phyloP scores from a whole-genome alignment of 2,113 vertebrate species.

The Phodopus roborovskii region DNA sequence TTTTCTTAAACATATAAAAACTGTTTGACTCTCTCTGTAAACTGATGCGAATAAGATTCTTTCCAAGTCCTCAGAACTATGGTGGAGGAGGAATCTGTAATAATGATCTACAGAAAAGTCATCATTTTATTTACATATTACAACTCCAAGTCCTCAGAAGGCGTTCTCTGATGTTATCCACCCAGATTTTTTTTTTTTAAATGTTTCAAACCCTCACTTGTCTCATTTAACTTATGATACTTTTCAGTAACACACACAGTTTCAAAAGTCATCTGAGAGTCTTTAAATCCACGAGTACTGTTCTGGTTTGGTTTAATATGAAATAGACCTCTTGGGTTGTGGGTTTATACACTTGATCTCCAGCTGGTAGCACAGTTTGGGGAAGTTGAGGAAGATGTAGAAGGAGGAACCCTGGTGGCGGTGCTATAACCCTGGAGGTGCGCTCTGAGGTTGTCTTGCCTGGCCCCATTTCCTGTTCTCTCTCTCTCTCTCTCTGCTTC shows the following conservation, averaged over 20 bases:
- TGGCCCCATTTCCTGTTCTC: too few relatives aligned
- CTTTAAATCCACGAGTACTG: not conserved
- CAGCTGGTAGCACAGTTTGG: not conserved
- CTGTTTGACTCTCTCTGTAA: slow-evolving; percentile 69
- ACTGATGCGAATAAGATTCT: slow-evolving; percentile 60
- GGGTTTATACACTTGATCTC: not conserved
- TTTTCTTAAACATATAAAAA: slow-evolving; percentile 78
- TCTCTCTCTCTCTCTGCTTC: too few relatives aligned
- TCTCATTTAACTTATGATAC: not conserved
- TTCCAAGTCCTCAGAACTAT: slow-evolving; percentile 74
- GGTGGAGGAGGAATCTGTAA: not conserved
- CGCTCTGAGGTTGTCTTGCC: not conserved
- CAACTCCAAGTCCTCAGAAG: slow-evolving; percentile 20
- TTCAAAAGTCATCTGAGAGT: not conserved
- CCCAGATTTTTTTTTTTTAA: not conserved
- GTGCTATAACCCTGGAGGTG: too few relatives aligned
- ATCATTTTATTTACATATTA: slow-evolving; percentile 48
- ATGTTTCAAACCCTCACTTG: not conserved
- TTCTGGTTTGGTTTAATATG: not conserved
- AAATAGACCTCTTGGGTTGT: too few relatives aligned
- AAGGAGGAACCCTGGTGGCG: too few relatives aligned
- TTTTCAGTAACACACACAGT: not conserved
- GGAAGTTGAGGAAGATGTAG: not conserved
- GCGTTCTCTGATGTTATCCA: not conserved
- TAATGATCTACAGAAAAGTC: slow-evolving; percentile 67